A percentile compares a stretch with the other conserved stretches of the same genome.
These are phyloP conservation scores for Periphyllus acericola DNA, from an alignment of 2,888 invertebrate species.

Conservation along the genomic window DNA sequence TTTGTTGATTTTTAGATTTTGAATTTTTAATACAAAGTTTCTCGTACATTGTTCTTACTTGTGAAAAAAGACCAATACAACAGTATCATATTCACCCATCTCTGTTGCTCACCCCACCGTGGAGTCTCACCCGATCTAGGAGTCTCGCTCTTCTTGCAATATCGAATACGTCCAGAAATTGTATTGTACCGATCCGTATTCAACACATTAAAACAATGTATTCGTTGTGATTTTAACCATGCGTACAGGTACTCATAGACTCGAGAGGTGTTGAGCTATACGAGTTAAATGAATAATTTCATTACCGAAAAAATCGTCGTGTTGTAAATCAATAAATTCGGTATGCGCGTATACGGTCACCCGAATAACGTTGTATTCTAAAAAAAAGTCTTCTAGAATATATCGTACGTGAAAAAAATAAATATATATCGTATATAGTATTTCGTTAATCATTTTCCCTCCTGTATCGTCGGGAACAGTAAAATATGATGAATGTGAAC, in stretches of 20 bases:
- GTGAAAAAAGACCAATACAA: too few species aligned
- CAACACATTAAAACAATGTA: not conserved
- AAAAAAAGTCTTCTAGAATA: not conserved
- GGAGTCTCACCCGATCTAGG: too few species aligned
- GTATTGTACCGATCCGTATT: not conserved
- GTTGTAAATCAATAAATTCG: slow-evolving; percentile 12
- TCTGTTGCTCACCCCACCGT: too few species aligned
- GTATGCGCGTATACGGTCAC: not conserved
- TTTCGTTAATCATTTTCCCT: slow-evolving; percentile 25
- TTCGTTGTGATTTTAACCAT: not conserved
- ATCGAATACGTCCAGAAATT: slow-evolving; percentile 10
- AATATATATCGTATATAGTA: not conserved
- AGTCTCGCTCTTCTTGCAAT: too few species aligned
- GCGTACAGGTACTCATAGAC: not conserved
- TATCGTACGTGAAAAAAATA: not conserved
- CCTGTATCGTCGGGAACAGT: not conserved
- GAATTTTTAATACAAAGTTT: too few species aligned
- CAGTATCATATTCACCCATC: too few species aligned
- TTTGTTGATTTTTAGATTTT: too few species aligned
- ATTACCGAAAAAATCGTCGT: not conserved
- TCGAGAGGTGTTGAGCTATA: not conserved
- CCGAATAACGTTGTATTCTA: not conserved
- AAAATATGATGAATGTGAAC: not conserved
- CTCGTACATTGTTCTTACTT: too few species aligned
- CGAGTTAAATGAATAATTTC: slow-evolving; percentile 3